Conservation (phyloP, 2,888 invertebrate genomes). For the Salpingus planirostris region DNA sequence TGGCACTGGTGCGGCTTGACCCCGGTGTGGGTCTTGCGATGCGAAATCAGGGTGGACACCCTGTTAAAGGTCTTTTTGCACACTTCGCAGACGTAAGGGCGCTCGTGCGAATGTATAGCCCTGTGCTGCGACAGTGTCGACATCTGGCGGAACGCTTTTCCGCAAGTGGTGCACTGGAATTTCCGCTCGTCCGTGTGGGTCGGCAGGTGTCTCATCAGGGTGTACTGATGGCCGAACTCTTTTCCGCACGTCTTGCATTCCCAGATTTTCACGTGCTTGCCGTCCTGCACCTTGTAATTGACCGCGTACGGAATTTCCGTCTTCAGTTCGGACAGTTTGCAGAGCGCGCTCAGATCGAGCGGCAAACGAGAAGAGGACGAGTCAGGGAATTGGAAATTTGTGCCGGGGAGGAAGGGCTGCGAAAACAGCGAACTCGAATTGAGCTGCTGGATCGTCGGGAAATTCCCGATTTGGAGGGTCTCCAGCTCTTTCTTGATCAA, state of each 20-base stretch:
- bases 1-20: conserved; percentile 66
- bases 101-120: conserved; percentile 67
- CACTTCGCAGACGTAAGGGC: conserved; percentile 65
- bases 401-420: too few relatives aligned
- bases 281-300: conserved; percentile 58
- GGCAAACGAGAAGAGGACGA: too few relatives aligned
- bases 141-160: conserved; percentile 65
- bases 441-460: too few relatives aligned
- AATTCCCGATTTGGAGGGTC: too few relatives aligned
- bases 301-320: conserved; percentile 49
- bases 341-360: conserved; percentile 11
- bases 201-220: conserved; percentile 64
- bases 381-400: too few relatives aligned
- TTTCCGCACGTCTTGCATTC: conserved; percentile 68
- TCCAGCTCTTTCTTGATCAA: too few relatives aligned
- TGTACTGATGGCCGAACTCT: conserved; percentile 69
- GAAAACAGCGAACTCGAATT: too few relatives aligned
- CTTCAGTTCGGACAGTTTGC: conserved; percentile 13
- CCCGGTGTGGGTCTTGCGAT: conserved; percentile 67
- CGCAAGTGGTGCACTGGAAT: conserved; percentile 63
- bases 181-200: conserved; percentile 71
- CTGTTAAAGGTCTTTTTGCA: conserved; percentile 72
- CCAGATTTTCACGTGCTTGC: conserved; percentile 61
- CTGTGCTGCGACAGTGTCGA: conserved; percentile 68
- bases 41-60: conserved; percentile 71